These are phyloP conservation scores for Benitochromis conjunctus DNA, from an alignment of 2,113 vertebrate species.

Conservation along the genomic window DNA sequence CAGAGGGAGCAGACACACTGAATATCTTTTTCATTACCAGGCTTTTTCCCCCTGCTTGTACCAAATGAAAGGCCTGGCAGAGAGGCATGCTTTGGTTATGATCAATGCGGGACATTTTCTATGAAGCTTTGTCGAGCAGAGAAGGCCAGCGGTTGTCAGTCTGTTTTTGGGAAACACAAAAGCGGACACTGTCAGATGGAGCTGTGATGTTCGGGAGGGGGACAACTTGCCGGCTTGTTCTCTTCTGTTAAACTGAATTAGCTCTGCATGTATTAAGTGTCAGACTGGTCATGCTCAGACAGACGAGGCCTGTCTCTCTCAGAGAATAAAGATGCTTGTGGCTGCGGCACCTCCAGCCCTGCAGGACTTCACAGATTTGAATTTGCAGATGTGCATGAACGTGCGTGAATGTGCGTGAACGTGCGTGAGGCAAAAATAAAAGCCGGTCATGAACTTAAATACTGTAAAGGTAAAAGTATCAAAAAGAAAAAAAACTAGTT, in stretches of 20 bases:
- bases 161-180: conserved; percentile 45
- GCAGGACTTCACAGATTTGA: not conserved
- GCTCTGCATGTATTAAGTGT: conserved; percentile 4
- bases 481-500: not conserved
- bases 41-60: not conserved
- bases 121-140: conserved; percentile 48
- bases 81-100: conserved; percentile 20
- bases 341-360: not conserved
- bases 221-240: conserved; percentile 24
- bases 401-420: not conserved
- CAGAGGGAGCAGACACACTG: conserved; percentile 21
- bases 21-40: not conserved
- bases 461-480: not conserved
- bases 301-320: conserved; percentile 10
- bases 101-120: conserved; percentile 30
- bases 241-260: conserved; percentile 22
- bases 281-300: not conserved
- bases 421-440: not conserved
- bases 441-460: not conserved
- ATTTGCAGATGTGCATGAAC: not conserved
- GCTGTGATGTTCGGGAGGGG: not conserved
- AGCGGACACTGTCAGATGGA: conserved; percentile 38
- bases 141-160: conserved; percentile 8
- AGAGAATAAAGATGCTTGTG: not conserved
- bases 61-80: not conserved